Evolutionary conservation across 2,797 vertebrate species (phyloP), one percentile per base, ranked within the genome.

Genomic region (Sebastes elongatus): DNA sequence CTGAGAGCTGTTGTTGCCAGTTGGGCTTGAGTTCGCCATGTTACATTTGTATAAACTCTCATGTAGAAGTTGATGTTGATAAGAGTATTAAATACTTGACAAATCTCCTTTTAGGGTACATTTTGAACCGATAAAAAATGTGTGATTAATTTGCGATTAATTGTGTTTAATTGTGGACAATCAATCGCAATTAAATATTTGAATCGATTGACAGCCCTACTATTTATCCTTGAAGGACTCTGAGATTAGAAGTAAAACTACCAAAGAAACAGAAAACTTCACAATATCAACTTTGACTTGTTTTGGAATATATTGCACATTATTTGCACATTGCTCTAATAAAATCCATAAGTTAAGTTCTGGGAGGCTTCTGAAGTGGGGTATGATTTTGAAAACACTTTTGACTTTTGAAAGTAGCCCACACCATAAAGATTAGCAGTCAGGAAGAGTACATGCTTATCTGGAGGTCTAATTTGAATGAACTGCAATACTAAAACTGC

Each of bases 401-500:
- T 10, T 63, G 28, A 57, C 22, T 30, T 61, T 68, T 78, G 2
- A 83, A 81, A 70, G 32, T 53, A 71, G 22, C 28, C 35, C 30
- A 71, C 35, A 66, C 49, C 53, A 28, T 55, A 38, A 52, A 70
- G 64, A 81, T 68, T 62, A 35, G 71, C 4, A 74, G 78, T 56
- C 38, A 80, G 22, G 23, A 11, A 38, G 53, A 62, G 32, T 65
- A 42, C 67, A 52, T 38, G 5, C 53, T 90, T 42, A 71, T 73
- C 23, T 64, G 18, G 14, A 68, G 33, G 64, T 85, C 10, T 52
- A 53, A 38, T 72, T 76, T 81, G 59, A 84, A 63, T 69, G 33
- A 79, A 71, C 60, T 35, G 65, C 30, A 82, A 76, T 27, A 59
- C 53, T 63, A 71, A 68, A 87, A 78, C 67, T 80, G 57, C 53